A percentile compares a stretch with the other conserved stretches of the same genome.
Evolutionary conservation across 2,797 vertebrate genomes (phyloP).

Genomic region (Gymnothorax reevesii): DNA sequence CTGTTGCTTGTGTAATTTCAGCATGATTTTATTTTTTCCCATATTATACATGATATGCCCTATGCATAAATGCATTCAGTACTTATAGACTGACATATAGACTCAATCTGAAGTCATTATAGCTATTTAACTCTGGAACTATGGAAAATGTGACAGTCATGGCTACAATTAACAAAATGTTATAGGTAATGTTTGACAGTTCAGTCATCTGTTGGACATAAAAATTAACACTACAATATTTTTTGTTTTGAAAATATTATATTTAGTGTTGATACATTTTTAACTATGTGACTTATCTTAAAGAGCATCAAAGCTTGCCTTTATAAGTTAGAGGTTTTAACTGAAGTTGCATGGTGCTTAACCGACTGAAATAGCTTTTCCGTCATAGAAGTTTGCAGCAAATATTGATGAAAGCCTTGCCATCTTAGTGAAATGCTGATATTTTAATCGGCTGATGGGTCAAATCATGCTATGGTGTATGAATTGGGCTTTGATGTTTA

Average conservation of each 20-base stretch:
- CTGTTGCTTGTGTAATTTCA: background rate
- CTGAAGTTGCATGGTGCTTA: background rate
- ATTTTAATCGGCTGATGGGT: background rate
- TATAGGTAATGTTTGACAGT: background rate
- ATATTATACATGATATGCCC: background rate
- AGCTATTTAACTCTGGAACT: background rate
- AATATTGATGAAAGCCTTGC: background rate
- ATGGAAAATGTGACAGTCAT: background rate
- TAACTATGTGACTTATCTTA: background rate
- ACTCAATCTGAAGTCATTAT: background rate
- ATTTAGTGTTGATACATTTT: background rate
- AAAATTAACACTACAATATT: background rate
- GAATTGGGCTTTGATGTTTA: background rate
- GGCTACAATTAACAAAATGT: background rate
- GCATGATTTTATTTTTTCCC: background rate
- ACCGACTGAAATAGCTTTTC: background rate
- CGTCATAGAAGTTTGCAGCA: background rate
- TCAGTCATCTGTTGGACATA: background rate
- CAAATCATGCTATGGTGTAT: background rate
- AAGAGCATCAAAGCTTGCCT: background rate
- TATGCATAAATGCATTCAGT: background rate
- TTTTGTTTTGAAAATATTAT: background rate
- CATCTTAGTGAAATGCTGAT: background rate
- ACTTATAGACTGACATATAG: background rate
- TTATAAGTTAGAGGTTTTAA: background rate